phyloP scores from a whole-genome alignment of 2,113 vertebrate genomes.

The Myotis davidii region DNA sequence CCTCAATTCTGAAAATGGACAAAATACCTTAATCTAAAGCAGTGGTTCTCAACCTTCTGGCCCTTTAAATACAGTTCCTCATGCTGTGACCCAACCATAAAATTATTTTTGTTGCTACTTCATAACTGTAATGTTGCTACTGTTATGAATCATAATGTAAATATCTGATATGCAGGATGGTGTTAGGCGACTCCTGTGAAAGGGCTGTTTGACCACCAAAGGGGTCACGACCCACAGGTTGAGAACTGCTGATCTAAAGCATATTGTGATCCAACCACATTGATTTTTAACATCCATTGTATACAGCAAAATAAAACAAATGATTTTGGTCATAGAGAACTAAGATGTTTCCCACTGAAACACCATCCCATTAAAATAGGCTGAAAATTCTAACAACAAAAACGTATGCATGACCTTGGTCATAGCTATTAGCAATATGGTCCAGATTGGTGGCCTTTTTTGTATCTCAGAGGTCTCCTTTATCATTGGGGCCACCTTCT shows the following conservation, averaged over 20 bases:
- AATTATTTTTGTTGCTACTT: too few species aligned
- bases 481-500: neutral
- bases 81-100: too few species aligned
- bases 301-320: neutral
- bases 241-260: neutral
- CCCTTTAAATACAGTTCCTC: too few species aligned
- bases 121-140: too few species aligned
- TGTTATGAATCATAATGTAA: too few species aligned
- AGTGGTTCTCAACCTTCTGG: too few species aligned
- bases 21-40: neutral
- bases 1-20: neutral
- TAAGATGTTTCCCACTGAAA: slow-evolving; percentile 1
- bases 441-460: neutral
- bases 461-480: neutral
- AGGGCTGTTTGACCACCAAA: too few species aligned
- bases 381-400: neutral
- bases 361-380: neutral
- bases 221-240: too few species aligned
- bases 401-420: neutral
- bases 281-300: neutral
- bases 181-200: too few species aligned
- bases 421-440: neutral
- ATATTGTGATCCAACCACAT: neutral
- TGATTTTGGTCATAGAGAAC: neutral
- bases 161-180: too few species aligned